phyloP scores from a whole-genome alignment of 1,140 invertebrate species.

The Phthorimaea operculella region DNA sequence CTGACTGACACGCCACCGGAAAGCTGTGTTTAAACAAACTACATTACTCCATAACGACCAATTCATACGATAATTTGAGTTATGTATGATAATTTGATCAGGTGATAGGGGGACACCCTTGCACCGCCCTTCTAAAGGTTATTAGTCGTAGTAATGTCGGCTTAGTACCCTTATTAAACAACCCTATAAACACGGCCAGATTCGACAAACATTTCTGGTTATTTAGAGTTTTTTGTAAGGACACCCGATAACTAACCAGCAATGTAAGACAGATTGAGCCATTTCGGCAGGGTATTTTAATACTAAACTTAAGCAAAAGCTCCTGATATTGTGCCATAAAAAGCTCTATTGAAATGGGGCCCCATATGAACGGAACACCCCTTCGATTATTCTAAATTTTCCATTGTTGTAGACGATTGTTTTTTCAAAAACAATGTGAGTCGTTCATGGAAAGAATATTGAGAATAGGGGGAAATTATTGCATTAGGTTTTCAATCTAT shows the following conservation, averaged over 20 bases:
- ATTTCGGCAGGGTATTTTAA: no score
- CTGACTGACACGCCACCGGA: conserved; percentile 14
- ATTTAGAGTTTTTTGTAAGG: no score
- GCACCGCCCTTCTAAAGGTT: conserved; percentile 25
- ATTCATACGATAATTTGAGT: conserved; percentile 40
- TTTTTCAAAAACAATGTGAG: no score
- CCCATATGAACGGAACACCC: conserved; percentile 31
- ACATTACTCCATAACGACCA: conserved; percentile 49
- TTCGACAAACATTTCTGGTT: no score
- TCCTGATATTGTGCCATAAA: conserved; percentile 46
- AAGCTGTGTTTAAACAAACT: conserved; percentile 54
- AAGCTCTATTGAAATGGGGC: conserved; percentile 41
- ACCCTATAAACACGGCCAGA: no score
- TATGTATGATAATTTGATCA: conserved; percentile 57
- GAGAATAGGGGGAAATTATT: no score
- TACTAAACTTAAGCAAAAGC: conserved; percentile 54
- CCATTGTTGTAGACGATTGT: conserved; percentile 29
- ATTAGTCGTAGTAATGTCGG: conserved; percentile 54
- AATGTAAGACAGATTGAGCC: no score
- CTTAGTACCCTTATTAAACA: no score
- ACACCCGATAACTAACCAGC: no score
- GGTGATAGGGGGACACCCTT: conserved; percentile 25
- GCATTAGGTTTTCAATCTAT: no score
- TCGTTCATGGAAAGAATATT: no score
- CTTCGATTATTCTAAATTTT: conserved; percentile 50